These are phyloP conservation scores for Biston stratarius DNA, from an alignment of 2,888 invertebrate species.

Conservation along the genomic window DNA sequence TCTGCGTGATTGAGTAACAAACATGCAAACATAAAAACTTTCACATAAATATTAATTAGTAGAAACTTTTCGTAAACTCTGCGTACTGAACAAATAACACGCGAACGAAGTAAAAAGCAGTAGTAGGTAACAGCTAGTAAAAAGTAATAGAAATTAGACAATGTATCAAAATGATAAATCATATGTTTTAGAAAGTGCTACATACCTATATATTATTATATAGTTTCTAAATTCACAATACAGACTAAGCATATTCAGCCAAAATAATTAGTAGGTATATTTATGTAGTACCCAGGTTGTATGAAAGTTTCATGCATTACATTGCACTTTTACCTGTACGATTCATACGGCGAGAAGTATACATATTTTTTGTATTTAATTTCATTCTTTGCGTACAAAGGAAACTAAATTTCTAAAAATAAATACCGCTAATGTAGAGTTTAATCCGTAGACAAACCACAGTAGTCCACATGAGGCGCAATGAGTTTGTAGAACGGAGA, in stretches of 20 bases:
- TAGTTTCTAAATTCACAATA: too few species aligned
- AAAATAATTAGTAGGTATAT: neutral
- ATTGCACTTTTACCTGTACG: neutral
- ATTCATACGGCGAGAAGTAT: conserved; percentile 3
- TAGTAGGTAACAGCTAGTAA: too few species aligned
- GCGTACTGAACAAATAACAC: too few species aligned
- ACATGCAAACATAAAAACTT: too few species aligned
- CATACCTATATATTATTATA: too few species aligned
- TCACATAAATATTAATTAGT: too few species aligned
- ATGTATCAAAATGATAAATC: too few species aligned
- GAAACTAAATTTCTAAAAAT: conserved; percentile 5
- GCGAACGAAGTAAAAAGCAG: too few species aligned
- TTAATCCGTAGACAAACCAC: conserved; percentile 22
- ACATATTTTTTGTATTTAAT: neutral
- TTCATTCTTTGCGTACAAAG: neutral
- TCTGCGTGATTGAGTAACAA: too few species aligned
- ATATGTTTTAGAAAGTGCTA: too few species aligned
- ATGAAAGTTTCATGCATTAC: neutral
- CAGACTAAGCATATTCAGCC: neutral
- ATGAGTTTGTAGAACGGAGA: conserved; percentile 31
- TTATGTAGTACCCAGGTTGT: conserved; percentile 6
- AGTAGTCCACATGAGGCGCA: conserved; percentile 21
- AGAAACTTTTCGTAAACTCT: too few species aligned
- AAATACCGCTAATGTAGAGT: conserved; percentile 11
- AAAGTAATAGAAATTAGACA: too few species aligned